Evolutionary conservation across 2,888 invertebrate genomes (phyloP).

Genomic region (Pollenia angustigena): DNA sequence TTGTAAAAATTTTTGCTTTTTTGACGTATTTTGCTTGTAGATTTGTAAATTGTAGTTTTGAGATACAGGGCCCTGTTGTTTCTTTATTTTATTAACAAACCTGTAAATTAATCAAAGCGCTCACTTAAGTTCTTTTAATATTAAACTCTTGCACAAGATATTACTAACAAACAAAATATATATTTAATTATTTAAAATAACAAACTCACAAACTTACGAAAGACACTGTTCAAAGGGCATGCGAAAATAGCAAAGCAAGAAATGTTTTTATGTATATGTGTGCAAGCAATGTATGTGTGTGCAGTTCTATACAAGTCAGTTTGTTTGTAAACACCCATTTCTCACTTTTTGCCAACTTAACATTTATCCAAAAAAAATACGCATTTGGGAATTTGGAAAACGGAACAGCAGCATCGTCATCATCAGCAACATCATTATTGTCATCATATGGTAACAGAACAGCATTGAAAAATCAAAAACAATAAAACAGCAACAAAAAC

Average conservation of each 20-base stretch:
- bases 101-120: too few relatives aligned
- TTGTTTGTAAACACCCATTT: slow-evolving; percentile 49
- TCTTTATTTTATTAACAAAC: too few relatives aligned
- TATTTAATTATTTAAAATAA: too few relatives aligned
- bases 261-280: slow-evolving; percentile 13
- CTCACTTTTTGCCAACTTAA: slow-evolving; percentile 60
- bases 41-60: too few relatives aligned
- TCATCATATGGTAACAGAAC: slow-evolving; percentile 41
- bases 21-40: too few relatives aligned
- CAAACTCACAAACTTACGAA: too few relatives aligned
- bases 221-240: not conserved
- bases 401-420: slow-evolving; percentile 13
- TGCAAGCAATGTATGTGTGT: not conserved
- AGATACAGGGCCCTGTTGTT: too few relatives aligned
- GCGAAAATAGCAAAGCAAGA: slow-evolving; percentile 5
- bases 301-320: not conserved
- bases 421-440: slow-evolving; percentile 27
- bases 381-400: slow-evolving; percentile 63
- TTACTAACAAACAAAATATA: too few relatives aligned
- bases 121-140: too few relatives aligned
- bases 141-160: too few relatives aligned
- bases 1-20: too few relatives aligned
- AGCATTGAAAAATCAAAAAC: slow-evolving; percentile 45
- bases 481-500: slow-evolving; percentile 38
- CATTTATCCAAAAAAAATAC: slow-evolving; percentile 55